Base-by-base conservation (phyloP, 2,888 invertebrate genomes). In the Drosophila testacea region DNA sequence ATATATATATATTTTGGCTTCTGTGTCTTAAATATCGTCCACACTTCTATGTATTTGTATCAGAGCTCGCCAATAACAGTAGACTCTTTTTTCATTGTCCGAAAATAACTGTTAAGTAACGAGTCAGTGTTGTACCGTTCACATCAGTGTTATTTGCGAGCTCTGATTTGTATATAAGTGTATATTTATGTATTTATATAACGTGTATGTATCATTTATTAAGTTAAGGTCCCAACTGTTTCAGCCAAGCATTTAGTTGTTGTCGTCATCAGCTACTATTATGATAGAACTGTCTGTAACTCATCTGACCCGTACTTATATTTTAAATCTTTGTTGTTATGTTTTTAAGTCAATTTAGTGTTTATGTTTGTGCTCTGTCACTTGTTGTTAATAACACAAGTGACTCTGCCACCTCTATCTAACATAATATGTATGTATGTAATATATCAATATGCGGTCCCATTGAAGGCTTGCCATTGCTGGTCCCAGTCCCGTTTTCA, bases 301-400 rank as follows among this genome's bases (percentile, higher is more conserved):
- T 39, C 28, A 11, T 30, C 55, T 50, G 57, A 46, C 28, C 50
- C 47, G 27, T 44, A 55, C 72, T 77, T 72, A 54, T 62, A 47
- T 39, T 69, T 38, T 59, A 47, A 47, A 57, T 36, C 42, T 77
- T 86, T 82, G 87, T 82, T 88, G 87, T 83, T 82, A 87, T 82
- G 67, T 82, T 86, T 82, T 87, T 86, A 82, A 89, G 84, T 66
- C 50, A 34, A 81, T 61, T 59, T 79, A 75, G 81, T 59, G 56
- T 79, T 70, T 80, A 71, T 59, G 22, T 83, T 60, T 64, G 41
- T 50, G 42, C 48, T 42, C 41, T 42, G 50, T 48, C 61, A 54
- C 47, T 51, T 73, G 63, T 16, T 48, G 22, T 16, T 16, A 41
- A 22, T 22, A 42, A 16, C 10, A 22, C 10, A 10, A 42, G 42